Conservation (phyloP, 2,797 vertebrate species). For the Thamnophis elegans region DNA sequence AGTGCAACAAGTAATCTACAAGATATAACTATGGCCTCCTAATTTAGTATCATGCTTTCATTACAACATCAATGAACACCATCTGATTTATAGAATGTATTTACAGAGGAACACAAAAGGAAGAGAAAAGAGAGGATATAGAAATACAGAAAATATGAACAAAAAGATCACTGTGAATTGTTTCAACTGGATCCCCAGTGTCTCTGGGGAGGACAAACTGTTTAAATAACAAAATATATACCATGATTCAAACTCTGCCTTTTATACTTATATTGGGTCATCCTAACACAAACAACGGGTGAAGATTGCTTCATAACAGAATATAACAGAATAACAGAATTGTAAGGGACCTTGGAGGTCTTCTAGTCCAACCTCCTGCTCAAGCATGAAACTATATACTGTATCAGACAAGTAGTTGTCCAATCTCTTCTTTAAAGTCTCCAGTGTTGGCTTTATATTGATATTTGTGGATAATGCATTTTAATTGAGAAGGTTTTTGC, state of each 20-base stretch:
- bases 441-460: not conserved
- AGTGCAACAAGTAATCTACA: not conserved
- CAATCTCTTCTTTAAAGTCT: not conserved
- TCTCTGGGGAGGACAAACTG: not conserved
- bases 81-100: not conserved
- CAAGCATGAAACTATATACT: not conserved
- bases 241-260: not conserved
- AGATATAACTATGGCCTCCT: not conserved
- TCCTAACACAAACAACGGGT: not conserved
- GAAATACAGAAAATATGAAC: not conserved
- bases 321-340: not conserved
- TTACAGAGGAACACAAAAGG: not conserved
- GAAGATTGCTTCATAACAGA: not conserved
- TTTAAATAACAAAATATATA: not conserved
- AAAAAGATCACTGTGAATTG: not conserved
- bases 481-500: not conserved
- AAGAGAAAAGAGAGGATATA: not conserved
- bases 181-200: not conserved
- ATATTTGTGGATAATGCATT: not conserved
- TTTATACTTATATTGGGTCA: not conserved
- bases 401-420: not conserved
- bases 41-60: not conserved
- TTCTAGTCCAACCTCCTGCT: not conserved
- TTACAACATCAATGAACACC: not conserved
- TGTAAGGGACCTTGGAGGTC: not conserved